Evolutionary conservation across 2,888 invertebrate genomes (phyloP), one percentile per base, ranked within the genome.

Genomic region (Lissonota sp.): DNA sequence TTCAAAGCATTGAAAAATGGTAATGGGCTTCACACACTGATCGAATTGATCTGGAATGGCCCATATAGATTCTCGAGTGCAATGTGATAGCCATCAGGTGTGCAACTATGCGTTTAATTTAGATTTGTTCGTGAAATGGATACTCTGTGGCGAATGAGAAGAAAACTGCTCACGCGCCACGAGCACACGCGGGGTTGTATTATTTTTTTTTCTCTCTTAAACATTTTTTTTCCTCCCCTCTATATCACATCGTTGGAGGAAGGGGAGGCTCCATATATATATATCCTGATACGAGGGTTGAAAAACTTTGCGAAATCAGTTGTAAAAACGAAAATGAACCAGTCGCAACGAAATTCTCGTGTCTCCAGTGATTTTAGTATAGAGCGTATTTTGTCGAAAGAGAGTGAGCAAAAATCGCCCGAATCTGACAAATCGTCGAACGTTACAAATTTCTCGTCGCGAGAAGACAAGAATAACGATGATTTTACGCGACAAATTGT

Each of bases 91-190:
- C 88, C 88, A 91, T 91, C 90, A 83, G 81, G 82, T 88, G 90
- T 89, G 90, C 92, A 90, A 90, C 90, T 90, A 92, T 89, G 91
- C 91, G 92, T 87, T 85, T 91, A 92, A 92, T 92, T 91, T 88
- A 89, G 88, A 87, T 86, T 85, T 83, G 79, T 62, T 81, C 73
- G 82, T 82, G 84, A 87, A 89, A 90, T 87, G 82, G 86, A 88
- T 89, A 85, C 84, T 84, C 84, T 81, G 80, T 73, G 75, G 78
- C 75, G 57, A 76, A 74, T 62, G 70, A 79, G 55, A 53, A 57
- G 60, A 67, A 44, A 44, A 44, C 44, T 0, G 10, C 44, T 62
- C 72, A 42, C 62, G 72, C 49, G 74, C 57, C 53, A 64, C 69
- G 44, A 53, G n/a, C 64, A 14, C 26, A 26, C 26, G 26, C 62